Evolutionary conservation across 2,113 vertebrate species (phyloP).

Genomic region (Mastomys coucha): DNA sequence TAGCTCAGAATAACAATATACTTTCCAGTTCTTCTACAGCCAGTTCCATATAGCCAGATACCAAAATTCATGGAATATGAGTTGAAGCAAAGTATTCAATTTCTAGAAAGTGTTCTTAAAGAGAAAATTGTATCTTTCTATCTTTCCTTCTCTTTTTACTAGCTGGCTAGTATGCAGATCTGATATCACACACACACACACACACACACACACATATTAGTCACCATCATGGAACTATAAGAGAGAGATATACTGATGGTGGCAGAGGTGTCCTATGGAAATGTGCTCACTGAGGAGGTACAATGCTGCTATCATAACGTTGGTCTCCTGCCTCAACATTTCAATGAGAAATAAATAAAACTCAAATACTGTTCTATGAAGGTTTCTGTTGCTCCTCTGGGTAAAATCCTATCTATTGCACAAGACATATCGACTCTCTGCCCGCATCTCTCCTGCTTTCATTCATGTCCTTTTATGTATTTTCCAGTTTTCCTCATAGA

Average conservation of each 20-base stretch:
- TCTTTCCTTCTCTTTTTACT: not conserved
- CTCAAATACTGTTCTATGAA: not conserved
- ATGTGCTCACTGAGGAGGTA: not conserved
- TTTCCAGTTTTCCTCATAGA: not conserved
- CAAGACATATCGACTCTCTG: not conserved
- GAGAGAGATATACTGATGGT: not conserved
- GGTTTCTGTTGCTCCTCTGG: not conserved
- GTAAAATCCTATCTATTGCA: not conserved
- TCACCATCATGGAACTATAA: not conserved
- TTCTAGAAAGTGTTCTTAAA: conserved; percentile 26
- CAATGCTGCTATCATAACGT: not conserved
- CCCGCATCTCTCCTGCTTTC: not conserved
- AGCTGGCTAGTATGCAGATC: not conserved
- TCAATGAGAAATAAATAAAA: not conserved
- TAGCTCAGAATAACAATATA: not conserved
- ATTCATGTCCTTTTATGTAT: not conserved
- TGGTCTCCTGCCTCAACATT: not conserved
- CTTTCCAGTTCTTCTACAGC: not conserved
- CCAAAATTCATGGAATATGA: not conserved
- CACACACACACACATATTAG: not conserved
- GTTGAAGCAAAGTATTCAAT: not conserved
- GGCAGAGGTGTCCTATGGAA: not conserved
- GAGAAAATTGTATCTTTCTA: not conserved
- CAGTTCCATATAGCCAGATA: not conserved
- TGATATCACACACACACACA: not conserved